These are phyloP conservation scores for Pyrocephalus nanus DNA, from an alignment of 2,797 vertebrate species.

Conservation along the genomic window DNA sequence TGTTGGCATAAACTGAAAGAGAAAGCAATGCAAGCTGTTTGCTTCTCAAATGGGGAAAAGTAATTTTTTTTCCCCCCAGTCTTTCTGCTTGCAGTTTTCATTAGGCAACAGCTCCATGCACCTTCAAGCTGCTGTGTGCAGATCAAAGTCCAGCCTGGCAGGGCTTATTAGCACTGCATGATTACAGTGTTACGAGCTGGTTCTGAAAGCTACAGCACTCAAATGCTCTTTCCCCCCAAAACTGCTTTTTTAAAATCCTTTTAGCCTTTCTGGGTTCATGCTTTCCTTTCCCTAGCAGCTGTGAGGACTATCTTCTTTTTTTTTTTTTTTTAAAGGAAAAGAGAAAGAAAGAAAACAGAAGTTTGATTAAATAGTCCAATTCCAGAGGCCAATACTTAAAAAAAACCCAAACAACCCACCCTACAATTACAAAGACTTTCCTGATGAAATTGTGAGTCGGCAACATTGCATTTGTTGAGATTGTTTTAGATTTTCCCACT, in stretches of 20 bases:
- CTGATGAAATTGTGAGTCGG: neutral
- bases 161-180: conserved; percentile 50
- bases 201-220: conserved; percentile 32
- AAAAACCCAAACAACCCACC: neutral
- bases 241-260: neutral
- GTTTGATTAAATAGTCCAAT: neutral
- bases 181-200: conserved; percentile 41
- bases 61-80: neutral
- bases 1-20: conserved; percentile 38
- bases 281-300: neutral
- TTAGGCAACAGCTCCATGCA: conserved; percentile 29
- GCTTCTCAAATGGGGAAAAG: neutral
- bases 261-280: neutral
- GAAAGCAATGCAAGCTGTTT: conserved; percentile 31
- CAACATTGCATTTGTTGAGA: neutral
- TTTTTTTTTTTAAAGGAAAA: neutral
- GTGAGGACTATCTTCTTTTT: neutral
- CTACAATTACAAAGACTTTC: neutral
- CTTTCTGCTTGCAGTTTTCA: conserved; percentile 50
- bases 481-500: neutral
- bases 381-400: neutral
- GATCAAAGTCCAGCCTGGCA: conserved; percentile 67
- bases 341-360: neutral
- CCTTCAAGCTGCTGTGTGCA: conserved; percentile 36
- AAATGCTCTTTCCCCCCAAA: neutral